Evolutionary conservation across 1,140 invertebrate genomes (phyloP).

Genomic region (Trinorchestia longiramus): DNA sequence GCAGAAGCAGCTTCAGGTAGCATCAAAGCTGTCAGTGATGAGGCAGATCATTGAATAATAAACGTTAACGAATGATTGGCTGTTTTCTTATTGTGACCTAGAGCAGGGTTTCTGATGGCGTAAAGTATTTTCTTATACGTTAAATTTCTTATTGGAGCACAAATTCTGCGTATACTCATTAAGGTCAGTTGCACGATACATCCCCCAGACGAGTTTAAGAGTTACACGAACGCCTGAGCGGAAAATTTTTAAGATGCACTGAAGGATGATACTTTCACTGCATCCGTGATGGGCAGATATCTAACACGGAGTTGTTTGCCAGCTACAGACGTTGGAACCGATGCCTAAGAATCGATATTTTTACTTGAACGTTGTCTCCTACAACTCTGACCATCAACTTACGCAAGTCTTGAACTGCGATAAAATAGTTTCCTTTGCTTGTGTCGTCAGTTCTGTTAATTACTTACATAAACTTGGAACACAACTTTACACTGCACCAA

Average conservation of each 20-base stretch:
- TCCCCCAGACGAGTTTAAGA: not conserved
- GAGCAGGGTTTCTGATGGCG: not conserved
- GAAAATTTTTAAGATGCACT: not conserved
- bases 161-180: not conserved
- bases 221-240: not conserved
- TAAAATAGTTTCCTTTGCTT: too few relatives aligned
- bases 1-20: not conserved
- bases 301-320: not conserved
- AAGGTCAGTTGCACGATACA: not conserved
- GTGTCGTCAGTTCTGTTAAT: too few relatives aligned
- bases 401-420: not conserved
- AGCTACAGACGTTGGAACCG: not conserved
- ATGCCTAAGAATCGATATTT: not conserved
- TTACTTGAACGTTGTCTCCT: not conserved
- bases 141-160: not conserved
- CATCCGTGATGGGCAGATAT: not conserved
- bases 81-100: not conserved
- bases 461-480: too few relatives aligned
- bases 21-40: not conserved
- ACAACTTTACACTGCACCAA: too few relatives aligned
- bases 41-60: not conserved
- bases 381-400: not conserved
- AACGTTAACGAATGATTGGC: not conserved
- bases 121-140: not conserved
- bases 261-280: not conserved